These are phyloP conservation scores for Pogonomyrmex californicus DNA, from an alignment of 1,140 invertebrate genomes.

Conservation along the genomic window DNA sequence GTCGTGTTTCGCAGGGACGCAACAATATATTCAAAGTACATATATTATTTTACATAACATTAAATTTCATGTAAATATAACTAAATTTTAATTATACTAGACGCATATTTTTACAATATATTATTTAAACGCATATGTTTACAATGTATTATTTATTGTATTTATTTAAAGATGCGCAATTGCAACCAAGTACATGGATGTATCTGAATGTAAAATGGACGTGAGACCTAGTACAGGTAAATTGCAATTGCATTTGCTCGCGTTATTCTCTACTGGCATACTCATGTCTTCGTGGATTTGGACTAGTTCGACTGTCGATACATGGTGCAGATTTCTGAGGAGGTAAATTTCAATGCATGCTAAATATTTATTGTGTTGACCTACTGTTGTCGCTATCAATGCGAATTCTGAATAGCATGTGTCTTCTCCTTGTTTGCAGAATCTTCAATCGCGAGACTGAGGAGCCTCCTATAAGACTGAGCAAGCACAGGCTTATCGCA, in stretches of 20 bases:
- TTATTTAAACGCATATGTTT: slow-evolving; percentile 9
- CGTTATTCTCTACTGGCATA: slow-evolving; percentile 94
- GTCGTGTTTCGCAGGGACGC: no score
- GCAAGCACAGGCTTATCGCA: slow-evolving; percentile 96
- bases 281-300: slow-evolving; percentile 98
- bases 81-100: neutral
- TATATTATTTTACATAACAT: no score
- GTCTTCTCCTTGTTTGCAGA: slow-evolving; percentile 69
- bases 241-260: slow-evolving; percentile 93
- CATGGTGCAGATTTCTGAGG: slow-evolving; percentile 94
- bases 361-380: neutral
- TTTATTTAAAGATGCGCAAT: slow-evolving; percentile 67
- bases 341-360: slow-evolving; percentile 88
- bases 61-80: neutral
- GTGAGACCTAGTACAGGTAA: slow-evolving; percentile 93
- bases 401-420: slow-evolving; percentile 21
- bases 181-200: slow-evolving; percentile 86
- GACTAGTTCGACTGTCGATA: slow-evolving; percentile 93
- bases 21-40: neutral
- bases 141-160: neutral
- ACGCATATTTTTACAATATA: neutral
- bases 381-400: neutral
- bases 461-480: slow-evolving; percentile 91
- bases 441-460: slow-evolving; percentile 89
- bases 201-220: slow-evolving; percentile 89